Evolutionary conservation across 2,797 vertebrate species (phyloP).

Genomic region (Tolypeutes matacus): DNA sequence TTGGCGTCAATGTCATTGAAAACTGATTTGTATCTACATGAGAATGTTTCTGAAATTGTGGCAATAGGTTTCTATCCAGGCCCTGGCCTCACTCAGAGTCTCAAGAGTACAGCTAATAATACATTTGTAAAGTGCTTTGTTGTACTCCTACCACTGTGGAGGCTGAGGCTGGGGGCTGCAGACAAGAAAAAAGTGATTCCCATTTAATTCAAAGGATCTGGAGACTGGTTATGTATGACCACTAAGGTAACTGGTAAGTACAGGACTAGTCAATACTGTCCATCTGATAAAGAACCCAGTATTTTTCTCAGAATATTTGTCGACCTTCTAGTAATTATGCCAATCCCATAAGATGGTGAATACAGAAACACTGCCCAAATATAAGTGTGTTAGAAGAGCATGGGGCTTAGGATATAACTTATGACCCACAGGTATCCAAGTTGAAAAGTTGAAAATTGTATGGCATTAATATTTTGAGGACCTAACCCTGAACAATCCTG

Average conservation of each 20-base stretch:
- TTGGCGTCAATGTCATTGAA: no score
- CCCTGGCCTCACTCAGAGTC: no score
- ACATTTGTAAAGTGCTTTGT: neutral
- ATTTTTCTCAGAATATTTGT: neutral
- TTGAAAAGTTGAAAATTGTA: neutral
- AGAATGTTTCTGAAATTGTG: no score
- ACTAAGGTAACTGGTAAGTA: neutral
- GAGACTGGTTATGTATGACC: neutral
- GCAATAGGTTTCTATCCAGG: no score
- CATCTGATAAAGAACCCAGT: neutral
- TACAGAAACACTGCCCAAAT: neutral
- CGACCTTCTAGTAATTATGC: neutral
- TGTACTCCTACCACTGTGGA: neutral
- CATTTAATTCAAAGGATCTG: neutral
- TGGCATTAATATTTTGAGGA: neutral
- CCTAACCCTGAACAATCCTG: neutral
- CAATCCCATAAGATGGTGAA: neutral
- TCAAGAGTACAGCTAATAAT: no score
- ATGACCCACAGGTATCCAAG: neutral
- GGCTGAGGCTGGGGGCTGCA: neutral
- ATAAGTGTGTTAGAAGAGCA: neutral
- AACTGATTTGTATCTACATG: no score
- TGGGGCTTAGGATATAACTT: neutral
- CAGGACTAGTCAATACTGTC: neutral
- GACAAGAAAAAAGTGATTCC: neutral